phyloP scores from a whole-genome alignment of 2,113 vertebrate genomes.

The Apodemus sylvaticus region DNA sequence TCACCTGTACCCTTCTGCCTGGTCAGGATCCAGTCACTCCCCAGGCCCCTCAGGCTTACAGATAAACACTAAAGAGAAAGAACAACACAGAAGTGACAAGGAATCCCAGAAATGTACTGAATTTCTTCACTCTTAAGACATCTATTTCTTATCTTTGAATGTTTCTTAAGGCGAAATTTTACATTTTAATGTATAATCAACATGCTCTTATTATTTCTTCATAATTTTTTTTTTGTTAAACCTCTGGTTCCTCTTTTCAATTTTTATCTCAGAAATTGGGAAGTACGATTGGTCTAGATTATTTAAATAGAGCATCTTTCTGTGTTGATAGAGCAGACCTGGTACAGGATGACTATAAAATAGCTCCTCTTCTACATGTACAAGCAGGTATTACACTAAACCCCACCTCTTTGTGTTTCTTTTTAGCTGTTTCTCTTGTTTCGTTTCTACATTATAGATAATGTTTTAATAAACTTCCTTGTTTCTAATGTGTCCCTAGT shows the following conservation, averaged over 20 bases:
- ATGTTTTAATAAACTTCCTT: constrained; percentile 3
- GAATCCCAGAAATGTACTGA: background rate
- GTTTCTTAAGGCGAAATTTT: constrained; percentile 31
- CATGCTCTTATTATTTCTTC: constrained; percentile 13
- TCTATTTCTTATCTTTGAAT: background rate
- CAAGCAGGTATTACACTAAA: background rate
- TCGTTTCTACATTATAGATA: background rate
- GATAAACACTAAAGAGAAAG: background rate
- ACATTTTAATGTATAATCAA: background rate
- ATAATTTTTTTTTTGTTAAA: constrained; percentile 10
- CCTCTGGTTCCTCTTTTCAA: background rate
- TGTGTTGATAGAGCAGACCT: background rate
- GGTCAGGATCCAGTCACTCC: background rate
- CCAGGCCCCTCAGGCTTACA: background rate
- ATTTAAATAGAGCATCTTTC: background rate
- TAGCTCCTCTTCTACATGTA: background rate
- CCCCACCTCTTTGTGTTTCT: background rate
- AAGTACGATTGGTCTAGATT: background rate
- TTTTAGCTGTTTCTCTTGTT: background rate
- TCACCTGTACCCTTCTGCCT: accelerated
- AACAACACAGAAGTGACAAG: background rate
- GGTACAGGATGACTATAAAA: background rate
- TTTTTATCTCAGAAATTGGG: constrained; percentile 24
- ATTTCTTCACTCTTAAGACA: constrained; percentile 23
- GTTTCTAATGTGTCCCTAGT: background rate